Conservation (phyloP, 2,113 vertebrate species). For the Tragelaphus strepsiceros region DNA sequence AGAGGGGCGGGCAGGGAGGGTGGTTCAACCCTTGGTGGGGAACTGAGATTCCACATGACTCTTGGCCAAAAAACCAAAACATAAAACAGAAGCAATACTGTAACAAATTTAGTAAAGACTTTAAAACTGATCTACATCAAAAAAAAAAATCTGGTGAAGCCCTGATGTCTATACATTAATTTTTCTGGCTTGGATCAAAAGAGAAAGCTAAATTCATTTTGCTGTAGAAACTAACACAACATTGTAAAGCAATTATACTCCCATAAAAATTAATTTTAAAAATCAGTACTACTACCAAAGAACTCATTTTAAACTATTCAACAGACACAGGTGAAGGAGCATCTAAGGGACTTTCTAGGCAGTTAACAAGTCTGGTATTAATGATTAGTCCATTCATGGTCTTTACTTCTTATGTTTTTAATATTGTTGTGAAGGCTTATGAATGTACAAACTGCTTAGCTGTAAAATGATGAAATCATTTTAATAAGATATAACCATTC, state of each 20-base stretch:
- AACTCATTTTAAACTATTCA: neutral
- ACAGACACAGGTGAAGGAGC: neutral
- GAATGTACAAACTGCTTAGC: neutral
- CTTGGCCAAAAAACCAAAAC: neutral
- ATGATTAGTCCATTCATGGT: neutral
- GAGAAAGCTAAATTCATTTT: neutral
- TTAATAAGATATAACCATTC: neutral
- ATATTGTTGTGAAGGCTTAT: neutral
- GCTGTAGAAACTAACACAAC: neutral
- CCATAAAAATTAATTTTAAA: neutral
- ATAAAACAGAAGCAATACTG: neutral
- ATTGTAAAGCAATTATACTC: neutral
- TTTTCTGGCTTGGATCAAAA: conserved; percentile 6
- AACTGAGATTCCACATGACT: neutral
- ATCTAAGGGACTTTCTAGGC: neutral
- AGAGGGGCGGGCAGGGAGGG: neutral
- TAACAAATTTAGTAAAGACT: neutral
- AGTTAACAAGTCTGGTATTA: neutral
- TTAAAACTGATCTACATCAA: neutral
- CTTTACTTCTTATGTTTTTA: neutral
- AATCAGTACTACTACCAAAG: neutral
- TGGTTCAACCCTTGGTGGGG: neutral
- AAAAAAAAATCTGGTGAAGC: neutral
- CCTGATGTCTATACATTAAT: neutral
- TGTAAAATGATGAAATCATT: neutral